phyloP scores from a whole-genome alignment of 2,113 vertebrate genomes.

The Perognathus longimembris region DNA sequence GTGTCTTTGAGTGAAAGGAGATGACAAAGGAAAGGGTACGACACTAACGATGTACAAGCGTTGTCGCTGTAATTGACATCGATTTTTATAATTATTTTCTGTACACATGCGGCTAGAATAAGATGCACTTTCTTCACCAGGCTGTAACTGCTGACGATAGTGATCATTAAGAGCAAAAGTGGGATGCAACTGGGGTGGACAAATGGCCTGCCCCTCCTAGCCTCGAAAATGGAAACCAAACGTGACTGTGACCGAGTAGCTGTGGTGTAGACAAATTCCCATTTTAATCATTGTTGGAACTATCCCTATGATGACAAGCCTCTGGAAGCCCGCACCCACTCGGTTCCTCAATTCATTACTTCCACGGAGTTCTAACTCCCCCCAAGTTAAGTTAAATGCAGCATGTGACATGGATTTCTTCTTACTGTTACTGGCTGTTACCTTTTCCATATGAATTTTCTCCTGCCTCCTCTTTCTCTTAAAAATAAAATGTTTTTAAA shows the following conservation, averaged over 20 bases:
- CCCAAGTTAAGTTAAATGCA: constrained; percentile 32
- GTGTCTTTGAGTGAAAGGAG: constrained; percentile 77
- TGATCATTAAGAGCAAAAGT: constrained; percentile 30
- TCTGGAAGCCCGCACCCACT: neutral
- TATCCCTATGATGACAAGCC: neutral
- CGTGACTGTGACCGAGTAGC: neutral
- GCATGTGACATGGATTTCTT: neutral
- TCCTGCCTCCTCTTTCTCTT: neutral
- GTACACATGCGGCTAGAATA: constrained; percentile 39
- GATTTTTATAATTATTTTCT: constrained; percentile 66
- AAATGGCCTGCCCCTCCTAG: constrained; percentile 40
- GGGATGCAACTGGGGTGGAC: constrained; percentile 17
- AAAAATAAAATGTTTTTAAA: no score
- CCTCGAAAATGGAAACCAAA: neutral
- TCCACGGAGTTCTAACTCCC: constrained; percentile 37
- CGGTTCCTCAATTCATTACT: neutral
- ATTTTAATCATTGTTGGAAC: constrained; percentile 54
- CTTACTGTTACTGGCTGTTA: neutral
- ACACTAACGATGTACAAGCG: constrained; percentile 71
- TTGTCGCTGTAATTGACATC: constrained; percentile 61
- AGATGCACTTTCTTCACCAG: constrained; percentile 43
- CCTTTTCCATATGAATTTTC: neutral
- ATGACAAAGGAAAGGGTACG: constrained; percentile 74
- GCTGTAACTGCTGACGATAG: constrained; percentile 28
- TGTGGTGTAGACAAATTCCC: constrained; percentile 8